A percentile compares a stretch with the other conserved stretches of the same genome.
These are phyloP conservation scores for Mastacembelus armatus DNA, from an alignment of 2,797 vertebrate genomes.

Conservation along the genomic window DNA sequence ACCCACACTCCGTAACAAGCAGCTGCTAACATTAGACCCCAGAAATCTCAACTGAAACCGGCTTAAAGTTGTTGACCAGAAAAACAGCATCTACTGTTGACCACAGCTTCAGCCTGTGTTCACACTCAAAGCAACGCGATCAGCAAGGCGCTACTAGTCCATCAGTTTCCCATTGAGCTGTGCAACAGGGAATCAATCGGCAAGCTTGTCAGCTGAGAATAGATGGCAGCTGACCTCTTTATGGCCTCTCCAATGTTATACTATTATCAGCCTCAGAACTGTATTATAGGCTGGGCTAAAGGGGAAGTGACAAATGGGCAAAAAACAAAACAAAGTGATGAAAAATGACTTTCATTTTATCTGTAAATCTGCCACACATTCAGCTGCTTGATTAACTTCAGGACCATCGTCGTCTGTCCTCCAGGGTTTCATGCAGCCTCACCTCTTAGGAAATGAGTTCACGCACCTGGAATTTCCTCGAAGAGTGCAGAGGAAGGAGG, in stretches of 20 bases:
- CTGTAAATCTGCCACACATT: constrained; percentile 18
- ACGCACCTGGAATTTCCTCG: constrained; percentile 98
- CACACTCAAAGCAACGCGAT: constrained; percentile 10
- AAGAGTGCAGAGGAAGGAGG: constrained; percentile 95
- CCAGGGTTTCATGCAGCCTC: constrained; percentile 96
- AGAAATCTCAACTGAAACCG: no score
- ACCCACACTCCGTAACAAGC: no score
- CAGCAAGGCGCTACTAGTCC: constrained; percentile 16
- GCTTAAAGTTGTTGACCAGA: neutral
- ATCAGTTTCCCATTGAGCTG: constrained; percentile 8
- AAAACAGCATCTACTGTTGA: neutral
- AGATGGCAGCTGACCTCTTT: constrained; percentile 24
- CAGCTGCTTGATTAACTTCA: constrained; percentile 19
- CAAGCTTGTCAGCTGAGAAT: constrained; percentile 7
- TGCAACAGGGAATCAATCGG: neutral
- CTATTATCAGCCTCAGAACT: constrained; percentile 3
- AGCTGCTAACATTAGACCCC: no score
- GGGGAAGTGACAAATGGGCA: neutral
- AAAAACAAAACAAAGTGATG: neutral
- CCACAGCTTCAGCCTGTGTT: constrained; percentile 1
- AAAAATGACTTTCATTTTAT: constrained; percentile 7
- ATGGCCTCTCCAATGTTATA: neutral
- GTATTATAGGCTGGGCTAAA: neutral
- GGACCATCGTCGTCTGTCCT: constrained; percentile 13
- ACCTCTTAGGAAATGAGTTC: constrained; percentile 96